phyloP scores from a whole-genome alignment of 2,888 invertebrate species.

The Hirtodrosophila cameraria region DNA sequence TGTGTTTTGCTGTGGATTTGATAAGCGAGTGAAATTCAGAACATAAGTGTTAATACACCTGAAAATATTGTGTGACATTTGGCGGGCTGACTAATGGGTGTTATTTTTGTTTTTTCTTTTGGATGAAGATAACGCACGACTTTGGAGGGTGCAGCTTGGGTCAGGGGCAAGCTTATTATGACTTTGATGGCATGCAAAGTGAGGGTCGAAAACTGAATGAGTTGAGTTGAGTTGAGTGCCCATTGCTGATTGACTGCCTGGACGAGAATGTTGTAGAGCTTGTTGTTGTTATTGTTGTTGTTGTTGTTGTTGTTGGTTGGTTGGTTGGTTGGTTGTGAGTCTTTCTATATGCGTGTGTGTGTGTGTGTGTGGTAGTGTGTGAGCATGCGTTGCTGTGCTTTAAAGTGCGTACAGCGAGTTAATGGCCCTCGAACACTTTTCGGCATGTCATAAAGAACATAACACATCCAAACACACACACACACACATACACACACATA shows the following conservation, averaged over 20 bases:
- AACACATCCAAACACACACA: constrained; percentile 29
- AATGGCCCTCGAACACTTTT: constrained; percentile 77
- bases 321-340: no score
- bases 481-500: constrained; percentile 21
- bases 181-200: constrained; percentile 62
- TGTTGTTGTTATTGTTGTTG: constrained; percentile 8
- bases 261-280: constrained; percentile 30
- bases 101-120: neutral
- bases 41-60: constrained; percentile 11
- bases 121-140: constrained; percentile 43
- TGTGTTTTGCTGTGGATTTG: no score
- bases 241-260: constrained; percentile 66
- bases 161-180: constrained; percentile 55
- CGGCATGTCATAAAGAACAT: constrained; percentile 74
- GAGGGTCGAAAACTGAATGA: constrained; percentile 40
- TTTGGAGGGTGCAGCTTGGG: constrained; percentile 9
- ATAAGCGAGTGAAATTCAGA: no score
- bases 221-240: constrained; percentile 38
- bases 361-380: constrained; percentile 13
- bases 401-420: constrained; percentile 67
- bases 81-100: constrained; percentile 28
- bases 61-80: constrained; percentile 65
- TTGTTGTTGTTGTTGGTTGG: constrained; percentile 9
- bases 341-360: constrained; percentile 21
- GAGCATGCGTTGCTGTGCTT: constrained; percentile 42